Percentiles rank a stretch among this genome's conserved stretches.
Conservation (phyloP, 2,888 invertebrate genomes). For the Neoaliturus tenellus region DNA sequence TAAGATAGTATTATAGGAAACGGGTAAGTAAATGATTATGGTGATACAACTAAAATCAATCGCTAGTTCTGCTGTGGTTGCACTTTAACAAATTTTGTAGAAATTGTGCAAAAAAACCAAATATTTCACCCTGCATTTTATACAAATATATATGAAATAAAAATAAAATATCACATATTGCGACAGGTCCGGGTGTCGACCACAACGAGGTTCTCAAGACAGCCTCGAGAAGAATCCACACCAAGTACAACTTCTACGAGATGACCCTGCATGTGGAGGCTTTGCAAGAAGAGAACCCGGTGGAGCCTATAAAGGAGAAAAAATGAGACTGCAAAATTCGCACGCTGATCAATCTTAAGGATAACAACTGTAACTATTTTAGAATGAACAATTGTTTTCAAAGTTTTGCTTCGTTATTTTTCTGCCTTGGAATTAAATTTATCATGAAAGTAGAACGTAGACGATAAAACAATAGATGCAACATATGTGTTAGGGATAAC, state of each 20-base stretch:
- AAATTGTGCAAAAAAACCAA: no score
- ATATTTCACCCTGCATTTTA: no score
- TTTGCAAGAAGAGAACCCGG: conserved; percentile 75
- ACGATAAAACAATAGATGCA: no score
- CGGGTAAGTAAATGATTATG: no score
- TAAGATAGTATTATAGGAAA: no score
- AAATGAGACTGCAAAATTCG: not conserved
- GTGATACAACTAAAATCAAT: no score
- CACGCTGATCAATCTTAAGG: not conserved
- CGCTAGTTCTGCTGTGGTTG: no score
- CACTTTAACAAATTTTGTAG: no score
- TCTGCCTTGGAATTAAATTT: not conserved
- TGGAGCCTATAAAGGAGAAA: not conserved
- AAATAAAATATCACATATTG: no score
- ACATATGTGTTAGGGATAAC: no score
- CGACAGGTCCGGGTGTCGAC: conserved; percentile 82
- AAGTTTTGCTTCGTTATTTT: not conserved
- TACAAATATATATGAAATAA: no score
- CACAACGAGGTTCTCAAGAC: conserved; percentile 87
- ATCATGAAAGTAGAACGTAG: no score
- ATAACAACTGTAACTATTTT: not conserved
- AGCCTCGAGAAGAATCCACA: conserved; percentile 88
- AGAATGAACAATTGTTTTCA: not conserved
- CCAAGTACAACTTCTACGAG: conserved; percentile 93
- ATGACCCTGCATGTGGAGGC: conserved; percentile 96